phyloP scores from a whole-genome alignment of 2,113 vertebrate species.

The Oreamnos americanus region DNA sequence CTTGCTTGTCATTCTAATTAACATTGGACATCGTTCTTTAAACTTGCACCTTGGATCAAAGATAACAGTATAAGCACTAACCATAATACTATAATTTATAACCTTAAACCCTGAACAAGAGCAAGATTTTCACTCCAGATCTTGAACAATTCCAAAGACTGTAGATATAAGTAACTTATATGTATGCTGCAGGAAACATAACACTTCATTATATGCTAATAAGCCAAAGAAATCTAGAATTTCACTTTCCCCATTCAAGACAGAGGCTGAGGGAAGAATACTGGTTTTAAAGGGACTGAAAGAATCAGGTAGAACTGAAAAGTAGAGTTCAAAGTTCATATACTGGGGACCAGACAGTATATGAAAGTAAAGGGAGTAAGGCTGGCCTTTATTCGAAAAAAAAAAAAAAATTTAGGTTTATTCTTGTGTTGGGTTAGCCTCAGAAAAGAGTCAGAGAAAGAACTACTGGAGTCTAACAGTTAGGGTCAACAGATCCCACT shows the following conservation, averaged over 20 bases:
- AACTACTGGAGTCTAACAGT: neutral
- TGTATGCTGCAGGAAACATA: neutral
- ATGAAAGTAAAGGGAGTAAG: neutral
- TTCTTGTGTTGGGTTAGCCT: neutral
- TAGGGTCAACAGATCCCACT: neutral
- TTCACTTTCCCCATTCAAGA: neutral
- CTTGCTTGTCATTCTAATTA: conserved; percentile 53
- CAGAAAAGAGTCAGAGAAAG: neutral
- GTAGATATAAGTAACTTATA: neutral
- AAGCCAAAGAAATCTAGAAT: conserved; percentile 28
- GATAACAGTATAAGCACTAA: neutral
- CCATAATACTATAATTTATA: neutral
- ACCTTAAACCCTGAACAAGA: neutral
- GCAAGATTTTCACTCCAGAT: neutral
- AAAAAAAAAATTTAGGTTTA: neutral
- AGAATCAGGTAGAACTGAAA: neutral
- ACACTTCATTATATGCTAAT: neutral
- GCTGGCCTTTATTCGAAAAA: neutral
- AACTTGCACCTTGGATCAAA: conserved; percentile 27
- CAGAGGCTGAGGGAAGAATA: neutral
- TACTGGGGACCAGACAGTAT: neutral
- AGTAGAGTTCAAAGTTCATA: neutral
- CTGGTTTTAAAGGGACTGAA: neutral
- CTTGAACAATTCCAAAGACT: neutral
- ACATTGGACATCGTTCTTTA: conserved; percentile 38